Evolutionary conservation across 2,113 vertebrate species (phyloP).

Genomic region (Vireo altiloquus): DNA sequence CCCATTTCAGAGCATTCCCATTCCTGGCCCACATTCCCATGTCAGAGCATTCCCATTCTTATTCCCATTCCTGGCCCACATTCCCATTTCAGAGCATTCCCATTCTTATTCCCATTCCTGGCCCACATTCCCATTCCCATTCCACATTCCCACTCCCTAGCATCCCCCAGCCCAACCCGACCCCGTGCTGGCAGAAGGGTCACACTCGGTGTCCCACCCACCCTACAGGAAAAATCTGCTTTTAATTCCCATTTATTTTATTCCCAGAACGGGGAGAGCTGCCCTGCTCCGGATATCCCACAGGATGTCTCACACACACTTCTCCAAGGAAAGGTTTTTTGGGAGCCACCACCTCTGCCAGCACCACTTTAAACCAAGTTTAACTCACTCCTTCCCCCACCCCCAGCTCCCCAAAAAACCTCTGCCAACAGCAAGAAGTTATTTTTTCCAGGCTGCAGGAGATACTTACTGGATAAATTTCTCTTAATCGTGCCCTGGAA

Average conservation of each 20-base stretch:
- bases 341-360: background rate
- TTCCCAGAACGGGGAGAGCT: no score
- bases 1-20: no score
- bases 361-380: background rate
- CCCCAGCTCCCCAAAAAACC: background rate
- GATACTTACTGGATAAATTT: conserved; percentile 95
- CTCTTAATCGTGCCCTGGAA: conserved; percentile 92
- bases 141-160: background rate
- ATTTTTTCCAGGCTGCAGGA: background rate
- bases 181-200: no score
- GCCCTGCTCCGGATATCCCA: rapidly evolving
- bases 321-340: background rate
- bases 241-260: background rate
- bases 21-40: no score
- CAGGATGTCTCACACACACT: background rate
- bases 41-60: no score
- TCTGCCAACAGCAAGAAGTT: background rate
- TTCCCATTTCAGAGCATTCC: no score
- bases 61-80: no score
- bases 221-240: background rate
- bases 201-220: background rate
- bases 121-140: no score
- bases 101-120: no score
- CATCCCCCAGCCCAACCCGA: background rate
- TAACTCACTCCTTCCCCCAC: rapidly evolving